These are phyloP conservation scores for Tineola bisselliella DNA, from an alignment of 2,888 invertebrate genomes.

Conservation along the genomic window DNA sequence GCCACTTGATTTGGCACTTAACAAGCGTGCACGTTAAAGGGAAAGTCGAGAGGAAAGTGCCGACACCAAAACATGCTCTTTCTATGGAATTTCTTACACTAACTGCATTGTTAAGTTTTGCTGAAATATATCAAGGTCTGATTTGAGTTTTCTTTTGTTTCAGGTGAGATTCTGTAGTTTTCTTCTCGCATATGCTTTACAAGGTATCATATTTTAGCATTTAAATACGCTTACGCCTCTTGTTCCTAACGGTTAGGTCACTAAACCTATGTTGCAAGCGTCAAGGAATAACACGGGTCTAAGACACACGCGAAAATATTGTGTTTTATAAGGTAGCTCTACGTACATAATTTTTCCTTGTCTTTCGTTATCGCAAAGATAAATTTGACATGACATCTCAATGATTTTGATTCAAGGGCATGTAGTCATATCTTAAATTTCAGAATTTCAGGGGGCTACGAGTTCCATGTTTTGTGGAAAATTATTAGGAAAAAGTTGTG, in stretches of 20 bases:
- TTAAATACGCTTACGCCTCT: too few species aligned
- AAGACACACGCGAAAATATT: background rate
- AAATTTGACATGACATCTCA: conserved; percentile 25
- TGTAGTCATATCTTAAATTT: background rate
- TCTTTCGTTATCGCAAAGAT: conserved; percentile 26
- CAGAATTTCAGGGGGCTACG: background rate
- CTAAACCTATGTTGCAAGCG: too few species aligned
- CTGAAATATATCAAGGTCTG: background rate
- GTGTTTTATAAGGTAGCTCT: background rate
- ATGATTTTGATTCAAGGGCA: conserved; percentile 20
- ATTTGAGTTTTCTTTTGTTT: background rate
- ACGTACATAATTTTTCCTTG: conserved; percentile 14
- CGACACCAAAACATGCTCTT: background rate
- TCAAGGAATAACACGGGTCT: too few species aligned
- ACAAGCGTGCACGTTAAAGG: background rate
- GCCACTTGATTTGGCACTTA: conserved; percentile 1
- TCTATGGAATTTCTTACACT: background rate
- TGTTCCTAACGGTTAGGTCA: too few species aligned
- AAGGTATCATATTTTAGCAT: too few species aligned
- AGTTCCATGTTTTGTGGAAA: background rate
- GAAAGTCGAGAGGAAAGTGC: background rate
- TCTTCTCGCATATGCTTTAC: too few species aligned
- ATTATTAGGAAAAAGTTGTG: background rate
- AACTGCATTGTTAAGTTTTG: background rate
- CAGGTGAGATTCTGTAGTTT: background rate